Conservation (phyloP, 2,888 invertebrate species). For the Acanthosepion pharaonis region DNA sequence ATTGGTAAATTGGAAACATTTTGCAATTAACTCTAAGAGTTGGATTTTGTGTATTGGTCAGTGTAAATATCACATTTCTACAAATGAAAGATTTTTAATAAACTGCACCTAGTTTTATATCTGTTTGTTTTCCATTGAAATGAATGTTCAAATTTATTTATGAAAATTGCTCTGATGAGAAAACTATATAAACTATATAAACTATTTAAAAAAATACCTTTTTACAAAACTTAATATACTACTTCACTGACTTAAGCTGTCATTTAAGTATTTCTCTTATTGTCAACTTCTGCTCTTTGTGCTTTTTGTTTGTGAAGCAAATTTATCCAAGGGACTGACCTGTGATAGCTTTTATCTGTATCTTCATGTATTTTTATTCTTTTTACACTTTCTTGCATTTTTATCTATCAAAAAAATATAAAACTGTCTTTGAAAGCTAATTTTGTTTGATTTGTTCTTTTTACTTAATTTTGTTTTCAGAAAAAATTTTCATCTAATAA, state of each 20-base stretch:
- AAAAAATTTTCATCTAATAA: too few relatives aligned
- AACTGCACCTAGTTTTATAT: neutral
- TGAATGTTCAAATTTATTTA: neutral
- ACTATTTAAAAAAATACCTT: too few relatives aligned
- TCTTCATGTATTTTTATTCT: constrained; percentile 33
- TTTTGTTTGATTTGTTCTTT: neutral
- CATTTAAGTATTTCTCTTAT: neutral
- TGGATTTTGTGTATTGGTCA: constrained; percentile 4
- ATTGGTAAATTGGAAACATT: neutral
- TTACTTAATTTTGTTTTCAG: neutral
- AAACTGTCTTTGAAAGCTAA: neutral
- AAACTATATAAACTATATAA: neutral
- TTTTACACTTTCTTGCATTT: neutral
- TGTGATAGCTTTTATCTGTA: constrained; percentile 33
- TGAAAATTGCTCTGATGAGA: neutral
- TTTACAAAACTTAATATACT: neutral
- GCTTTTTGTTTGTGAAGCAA: constrained; percentile 13
- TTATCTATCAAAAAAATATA: constrained; percentile 12
- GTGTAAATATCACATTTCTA: constrained; percentile 11
- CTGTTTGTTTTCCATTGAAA: constrained; percentile 13
- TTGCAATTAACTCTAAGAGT: neutral
- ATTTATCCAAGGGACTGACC: neutral
- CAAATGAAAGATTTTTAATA: neutral
- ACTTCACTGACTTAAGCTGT: neutral
- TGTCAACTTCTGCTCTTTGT: neutral